Conservation (phyloP, 2,113 vertebrate species). For the Limanda limanda region DNA sequence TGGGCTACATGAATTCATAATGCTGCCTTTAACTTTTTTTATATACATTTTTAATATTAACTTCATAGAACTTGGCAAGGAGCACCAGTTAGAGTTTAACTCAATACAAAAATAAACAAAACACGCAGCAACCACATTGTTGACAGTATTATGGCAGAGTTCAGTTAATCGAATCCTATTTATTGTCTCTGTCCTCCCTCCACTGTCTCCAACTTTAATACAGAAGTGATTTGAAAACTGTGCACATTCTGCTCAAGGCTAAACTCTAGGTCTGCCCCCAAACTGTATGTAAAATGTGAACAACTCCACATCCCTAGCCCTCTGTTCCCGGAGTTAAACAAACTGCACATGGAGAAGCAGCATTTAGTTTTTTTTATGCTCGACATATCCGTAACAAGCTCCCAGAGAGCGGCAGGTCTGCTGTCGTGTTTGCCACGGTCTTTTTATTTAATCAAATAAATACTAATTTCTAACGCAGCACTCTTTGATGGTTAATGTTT, state of each 20-base stretch:
- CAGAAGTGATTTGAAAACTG: not conserved
- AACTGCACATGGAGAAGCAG: no score
- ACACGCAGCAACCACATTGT: no score
- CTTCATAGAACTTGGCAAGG: not conserved
- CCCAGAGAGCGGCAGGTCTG: no score
- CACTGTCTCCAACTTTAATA: not conserved
- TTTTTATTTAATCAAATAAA: not conserved
- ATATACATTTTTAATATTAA: not conserved
- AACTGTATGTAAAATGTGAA: not conserved
- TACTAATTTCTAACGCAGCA: not conserved
- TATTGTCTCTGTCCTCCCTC: not conserved
- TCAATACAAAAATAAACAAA: no score
- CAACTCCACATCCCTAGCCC: no score
- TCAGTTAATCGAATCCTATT: not conserved
- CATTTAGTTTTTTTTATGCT: no score
- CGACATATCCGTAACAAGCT: no score
- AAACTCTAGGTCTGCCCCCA: not conserved
- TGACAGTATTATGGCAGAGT: no score
- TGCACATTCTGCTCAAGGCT: not conserved
- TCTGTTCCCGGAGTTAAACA: no score
- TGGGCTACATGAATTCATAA: not conserved
- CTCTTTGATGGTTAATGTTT: no score
- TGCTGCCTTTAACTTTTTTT: not conserved
- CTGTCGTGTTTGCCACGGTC: no score
- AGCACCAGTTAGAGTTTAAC: not conserved